Evolutionary conservation across 2,888 invertebrate genomes (phyloP), one percentile per base, ranked within the genome.

Genomic region (Azorinus chamasolen): DNA sequence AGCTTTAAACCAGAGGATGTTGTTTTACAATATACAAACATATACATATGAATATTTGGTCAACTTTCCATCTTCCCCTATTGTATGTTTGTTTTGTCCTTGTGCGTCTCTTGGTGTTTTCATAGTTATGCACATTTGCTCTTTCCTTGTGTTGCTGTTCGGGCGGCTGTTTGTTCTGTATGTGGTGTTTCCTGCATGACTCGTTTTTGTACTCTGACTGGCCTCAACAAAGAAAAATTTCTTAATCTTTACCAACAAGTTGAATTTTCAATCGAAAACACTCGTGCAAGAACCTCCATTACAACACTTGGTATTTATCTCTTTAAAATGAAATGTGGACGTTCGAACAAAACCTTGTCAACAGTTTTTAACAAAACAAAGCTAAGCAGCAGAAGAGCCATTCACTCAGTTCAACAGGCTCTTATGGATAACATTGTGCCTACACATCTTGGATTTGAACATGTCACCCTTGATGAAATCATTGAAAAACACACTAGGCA

Each of bases 251-350:
- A 25, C 58, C 6, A 1, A 2, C 20, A 68, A 46, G n/a, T 74
- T 10, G 20, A 24, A 25, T 20, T 58, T 8, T 14, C 48, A 4
- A 37, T 83, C 2, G 54, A 51, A 61, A 54, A 65, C 22, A 79
- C 72, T 2, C 72, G 45, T 18, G 6, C 43, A 6, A 73, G 83
- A 22, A 18, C 57, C 3, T 2, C 48, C 12, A 59, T 16, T 22
- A 79, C 73, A 22, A 53, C 48, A 32, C 10, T 79, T 59, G 79
- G 76, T 16, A 50, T 83, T n/a, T 74, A 72, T 25, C 48, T 82
- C 1, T 50, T 63, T 2, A 76, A 82, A 39, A 4, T 82, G 39
- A 64, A 55, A 37, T 70, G 72, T 14, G 77, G 66, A 1, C 24
- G 79, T 5, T 71, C 74, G 0, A 83, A 66, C 39, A 58, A 58